These are phyloP conservation scores for Sakesphorus luctuosus DNA, from an alignment of 2,113 vertebrate species.

Conservation along the genomic window DNA sequence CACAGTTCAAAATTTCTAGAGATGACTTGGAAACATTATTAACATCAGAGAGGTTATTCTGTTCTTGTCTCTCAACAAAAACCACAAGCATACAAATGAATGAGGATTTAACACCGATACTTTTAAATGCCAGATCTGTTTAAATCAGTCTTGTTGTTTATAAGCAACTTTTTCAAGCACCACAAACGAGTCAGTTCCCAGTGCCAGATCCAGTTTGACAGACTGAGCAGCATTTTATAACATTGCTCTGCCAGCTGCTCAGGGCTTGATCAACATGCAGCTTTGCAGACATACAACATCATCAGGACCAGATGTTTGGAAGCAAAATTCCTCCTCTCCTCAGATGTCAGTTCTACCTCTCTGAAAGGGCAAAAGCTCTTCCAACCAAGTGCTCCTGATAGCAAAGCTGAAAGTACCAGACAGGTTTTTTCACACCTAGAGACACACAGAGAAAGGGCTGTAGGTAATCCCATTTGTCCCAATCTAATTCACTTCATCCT, in stretches of 20 bases:
- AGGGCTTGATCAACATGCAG: background rate
- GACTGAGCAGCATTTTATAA: background rate
- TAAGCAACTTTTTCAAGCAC: background rate
- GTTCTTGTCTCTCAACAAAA: background rate
- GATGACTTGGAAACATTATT: background rate
- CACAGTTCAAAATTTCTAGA: background rate
- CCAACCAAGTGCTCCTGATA: background rate
- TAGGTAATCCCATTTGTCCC: background rate
- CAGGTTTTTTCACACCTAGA: background rate
- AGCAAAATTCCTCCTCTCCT: background rate
- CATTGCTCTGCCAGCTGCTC: background rate
- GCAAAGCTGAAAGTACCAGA: background rate
- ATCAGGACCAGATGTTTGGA: background rate
- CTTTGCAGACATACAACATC: background rate
- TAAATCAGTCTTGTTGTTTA: background rate
- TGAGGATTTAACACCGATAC: background rate
- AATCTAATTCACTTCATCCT: background rate
- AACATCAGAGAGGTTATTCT: background rate
- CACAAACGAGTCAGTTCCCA: background rate
- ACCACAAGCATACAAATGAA: background rate
- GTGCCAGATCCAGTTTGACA: background rate
- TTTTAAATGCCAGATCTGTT: background rate
- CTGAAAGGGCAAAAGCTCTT: background rate
- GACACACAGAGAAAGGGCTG: background rate
- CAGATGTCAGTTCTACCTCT: background rate